phyloP scores from a whole-genome alignment of 2,888 invertebrate species.

The Zaprionus bogoriensis region DNA sequence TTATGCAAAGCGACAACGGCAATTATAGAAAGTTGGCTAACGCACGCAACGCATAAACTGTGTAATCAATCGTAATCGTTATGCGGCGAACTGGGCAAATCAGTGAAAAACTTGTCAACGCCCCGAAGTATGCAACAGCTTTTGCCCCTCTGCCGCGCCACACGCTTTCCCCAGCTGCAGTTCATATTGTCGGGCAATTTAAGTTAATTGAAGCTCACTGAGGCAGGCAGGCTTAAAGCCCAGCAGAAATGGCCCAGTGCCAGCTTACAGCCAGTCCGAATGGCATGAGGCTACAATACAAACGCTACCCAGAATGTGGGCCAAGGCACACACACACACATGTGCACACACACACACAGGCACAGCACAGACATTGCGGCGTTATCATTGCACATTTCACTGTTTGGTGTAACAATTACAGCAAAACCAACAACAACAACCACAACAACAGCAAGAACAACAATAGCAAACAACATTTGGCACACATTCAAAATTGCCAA shows the following conservation, averaged over 20 bases:
- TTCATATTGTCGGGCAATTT: conserved; percentile 14
- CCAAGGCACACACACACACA: conserved; percentile 11
- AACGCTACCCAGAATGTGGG: conserved; percentile 47
- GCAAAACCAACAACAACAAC: conserved; percentile 39
- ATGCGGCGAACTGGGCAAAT: conserved; percentile 25
- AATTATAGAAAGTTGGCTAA: conserved; percentile 36
- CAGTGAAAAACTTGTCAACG: neutral
- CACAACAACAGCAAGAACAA: neutral
- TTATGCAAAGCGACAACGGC: conserved; percentile 34
- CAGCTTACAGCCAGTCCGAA: conserved; percentile 22
- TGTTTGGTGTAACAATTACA: conserved; percentile 76
- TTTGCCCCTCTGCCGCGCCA: neutral
- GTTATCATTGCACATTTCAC: conserved; percentile 75
- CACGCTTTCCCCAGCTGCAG: neutral
- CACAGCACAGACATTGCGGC: conserved; percentile 49
- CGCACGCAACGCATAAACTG: conserved; percentile 38
- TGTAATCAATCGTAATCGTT: conserved; percentile 49
- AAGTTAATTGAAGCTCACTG: conserved; percentile 34
- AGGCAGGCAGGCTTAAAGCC: conserved; percentile 27
- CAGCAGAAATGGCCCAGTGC: conserved; percentile 47
- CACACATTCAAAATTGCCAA: conserved; percentile 70
- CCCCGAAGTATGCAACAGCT: conserved; percentile 42
- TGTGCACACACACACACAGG: neutral
- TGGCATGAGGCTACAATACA: conserved; percentile 33
- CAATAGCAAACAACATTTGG: conserved; percentile 54